A percentile compares a stretch with the other conserved stretches of the same genome.
Evolutionary conservation across 2,797 vertebrate species (phyloP).

Genomic region (Acanthurus leucopareius): DNA sequence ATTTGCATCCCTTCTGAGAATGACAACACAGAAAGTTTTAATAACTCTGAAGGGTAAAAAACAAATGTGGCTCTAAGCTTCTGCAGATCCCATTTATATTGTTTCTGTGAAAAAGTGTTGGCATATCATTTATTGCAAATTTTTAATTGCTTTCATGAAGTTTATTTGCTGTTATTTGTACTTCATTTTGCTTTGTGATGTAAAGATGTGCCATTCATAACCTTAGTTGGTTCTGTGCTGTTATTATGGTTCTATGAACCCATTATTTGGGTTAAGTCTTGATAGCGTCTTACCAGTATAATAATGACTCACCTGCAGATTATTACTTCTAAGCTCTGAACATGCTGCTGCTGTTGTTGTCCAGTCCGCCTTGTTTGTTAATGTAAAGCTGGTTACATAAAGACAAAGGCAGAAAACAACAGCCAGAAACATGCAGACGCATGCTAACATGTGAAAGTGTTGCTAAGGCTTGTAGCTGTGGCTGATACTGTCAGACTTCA

Average conservation of each 20-base stretch:
- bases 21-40: conserved; percentile 1
- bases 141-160: conserved; percentile 41
- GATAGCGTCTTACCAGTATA: conserved; percentile 44
- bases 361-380: conserved; percentile 53
- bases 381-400: conserved; percentile 56
- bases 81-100: conserved; percentile 26
- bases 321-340: conserved; percentile 56
- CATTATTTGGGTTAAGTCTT: conserved; percentile 50
- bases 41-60: conserved; percentile 12
- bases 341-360: conserved; percentile 50
- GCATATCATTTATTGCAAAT: conserved; percentile 42
- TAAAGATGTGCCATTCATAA: conserved; percentile 79
- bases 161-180: conserved; percentile 51
- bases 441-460: conserved; percentile 35
- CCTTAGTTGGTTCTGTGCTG: conserved; percentile 56
- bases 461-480: conserved; percentile 39
- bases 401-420: conserved; percentile 45
- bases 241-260: conserved; percentile 48
- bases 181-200: conserved; percentile 59
- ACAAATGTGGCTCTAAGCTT: conserved; percentile 23
- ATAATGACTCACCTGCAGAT: conserved; percentile 63
- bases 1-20: conserved; percentile 8
- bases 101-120: conserved; percentile 49
- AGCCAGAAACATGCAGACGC: conserved; percentile 24
- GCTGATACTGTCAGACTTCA: conserved; percentile 35